phyloP scores from a whole-genome alignment of 2,797 vertebrate genomes.

The Micromesistius poutassou region DNA sequence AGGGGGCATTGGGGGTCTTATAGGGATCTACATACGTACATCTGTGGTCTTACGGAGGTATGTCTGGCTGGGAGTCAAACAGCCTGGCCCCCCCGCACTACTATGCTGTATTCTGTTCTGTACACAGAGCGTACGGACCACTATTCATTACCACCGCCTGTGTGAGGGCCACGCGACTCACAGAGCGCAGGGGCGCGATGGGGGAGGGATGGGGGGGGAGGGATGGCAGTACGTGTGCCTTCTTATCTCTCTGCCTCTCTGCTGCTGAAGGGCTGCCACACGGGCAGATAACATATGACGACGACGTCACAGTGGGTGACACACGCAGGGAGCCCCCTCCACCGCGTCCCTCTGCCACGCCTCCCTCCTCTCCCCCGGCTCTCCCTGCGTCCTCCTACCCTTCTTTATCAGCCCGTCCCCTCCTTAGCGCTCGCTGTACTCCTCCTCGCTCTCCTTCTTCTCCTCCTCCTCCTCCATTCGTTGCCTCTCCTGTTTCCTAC shows the following conservation, averaged over 20 bases:
- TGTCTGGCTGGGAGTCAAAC: no score
- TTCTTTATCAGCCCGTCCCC: conserved; percentile 29
- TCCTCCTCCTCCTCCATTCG: background rate
- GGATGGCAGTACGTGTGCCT: background rate
- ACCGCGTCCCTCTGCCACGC: background rate
- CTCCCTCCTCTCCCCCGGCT: background rate
- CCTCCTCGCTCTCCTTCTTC: conserved; percentile 49
- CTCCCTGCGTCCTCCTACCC: conserved; percentile 20
- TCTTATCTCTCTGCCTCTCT: conserved; percentile 25
- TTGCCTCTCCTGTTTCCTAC: background rate
- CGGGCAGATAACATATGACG: conserved; percentile 30
- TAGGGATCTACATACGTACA: background rate
- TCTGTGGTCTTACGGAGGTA: no score
- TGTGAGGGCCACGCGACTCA: background rate
- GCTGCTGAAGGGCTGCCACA: conserved; percentile 20
- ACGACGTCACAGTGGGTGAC: conserved; percentile 26
- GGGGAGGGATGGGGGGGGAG: conserved; percentile 35
- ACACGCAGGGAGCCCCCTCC: conserved; percentile 23
- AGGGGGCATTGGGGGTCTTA: no score
- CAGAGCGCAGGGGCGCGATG: conserved; percentile 16
- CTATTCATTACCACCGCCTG: no score
- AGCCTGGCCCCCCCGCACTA: no score
- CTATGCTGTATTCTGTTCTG: no score
- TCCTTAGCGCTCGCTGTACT: conserved; percentile 47
- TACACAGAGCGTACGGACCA: no score